A percentile compares a stretch with the other conserved stretches of the same genome.
These are phyloP conservation scores for Lithobates sylvaticus DNA, from an alignment of 2,797 vertebrate genomes.

Conservation along the genomic window DNA sequence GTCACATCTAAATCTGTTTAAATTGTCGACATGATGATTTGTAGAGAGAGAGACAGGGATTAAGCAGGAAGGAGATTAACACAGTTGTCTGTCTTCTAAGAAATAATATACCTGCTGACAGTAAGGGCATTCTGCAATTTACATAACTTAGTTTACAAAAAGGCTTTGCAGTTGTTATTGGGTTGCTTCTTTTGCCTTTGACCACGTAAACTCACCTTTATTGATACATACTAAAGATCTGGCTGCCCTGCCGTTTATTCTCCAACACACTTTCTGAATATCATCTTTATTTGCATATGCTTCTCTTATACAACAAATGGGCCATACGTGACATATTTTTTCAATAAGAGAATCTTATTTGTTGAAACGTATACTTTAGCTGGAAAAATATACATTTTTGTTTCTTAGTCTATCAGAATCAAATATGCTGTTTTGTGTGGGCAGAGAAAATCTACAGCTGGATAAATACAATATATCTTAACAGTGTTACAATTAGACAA, in stretches of 20 bases:
- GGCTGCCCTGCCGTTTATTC: constrained; percentile 57
- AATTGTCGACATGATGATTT: constrained; percentile 76
- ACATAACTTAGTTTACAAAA: constrained; percentile 74
- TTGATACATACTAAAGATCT: constrained; percentile 57
- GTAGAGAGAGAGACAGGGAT: constrained; percentile 75
- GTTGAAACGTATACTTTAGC: background rate
- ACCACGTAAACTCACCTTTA: constrained; percentile 65
- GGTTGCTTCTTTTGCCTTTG: constrained; percentile 66
- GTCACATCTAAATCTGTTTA: constrained; percentile 79
- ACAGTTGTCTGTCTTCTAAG: constrained; percentile 75
- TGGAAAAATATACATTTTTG: background rate
- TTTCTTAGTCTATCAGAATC: background rate
- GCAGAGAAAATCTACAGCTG: background rate
- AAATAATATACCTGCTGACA: constrained; percentile 77
- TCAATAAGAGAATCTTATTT: background rate
- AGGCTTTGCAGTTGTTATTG: constrained; percentile 66
- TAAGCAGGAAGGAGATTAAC: constrained; percentile 78
- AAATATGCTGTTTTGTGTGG: background rate
- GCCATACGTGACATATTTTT: background rate
- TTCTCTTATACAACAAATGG: background rate
- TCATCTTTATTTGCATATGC: constrained; percentile 22
- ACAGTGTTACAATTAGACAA: background rate
- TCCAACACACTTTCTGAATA: constrained; percentile 16
- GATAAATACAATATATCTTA: background rate
- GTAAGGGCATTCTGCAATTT: constrained; percentile 75